A percentile compares a stretch with the other conserved stretches of the same genome.
Conservation (phyloP, 2,797 vertebrate genomes). For the Trichosurus vulpecula region DNA sequence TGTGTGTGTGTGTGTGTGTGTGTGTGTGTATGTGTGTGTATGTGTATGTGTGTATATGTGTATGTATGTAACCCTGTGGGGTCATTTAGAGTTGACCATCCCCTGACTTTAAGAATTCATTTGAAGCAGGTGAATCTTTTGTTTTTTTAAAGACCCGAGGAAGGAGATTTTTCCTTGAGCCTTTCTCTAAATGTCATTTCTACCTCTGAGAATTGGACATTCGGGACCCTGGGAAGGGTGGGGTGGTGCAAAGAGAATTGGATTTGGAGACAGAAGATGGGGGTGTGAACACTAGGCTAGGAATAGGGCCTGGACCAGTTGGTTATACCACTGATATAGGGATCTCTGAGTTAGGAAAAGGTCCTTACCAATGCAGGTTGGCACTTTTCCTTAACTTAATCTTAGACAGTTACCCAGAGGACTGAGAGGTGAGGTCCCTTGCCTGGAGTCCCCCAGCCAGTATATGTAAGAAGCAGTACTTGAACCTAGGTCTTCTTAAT, state of each 20-base stretch:
- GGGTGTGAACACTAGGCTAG: not conserved
- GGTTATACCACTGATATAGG: not conserved
- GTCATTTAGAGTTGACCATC: not conserved
- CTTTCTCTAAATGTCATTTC: not conserved
- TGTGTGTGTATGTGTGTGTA: not conserved
- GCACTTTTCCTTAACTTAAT: not conserved
- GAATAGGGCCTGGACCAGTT: not conserved
- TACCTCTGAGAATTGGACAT: not conserved
- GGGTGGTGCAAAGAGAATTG: not conserved
- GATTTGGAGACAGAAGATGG: not conserved
- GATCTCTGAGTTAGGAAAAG: not conserved
- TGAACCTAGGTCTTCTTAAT: not conserved
- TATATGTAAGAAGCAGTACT: not conserved
- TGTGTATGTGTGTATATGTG: not conserved
- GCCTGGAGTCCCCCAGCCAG: not conserved
- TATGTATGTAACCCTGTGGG: not conserved
- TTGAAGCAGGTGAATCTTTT: not conserved
- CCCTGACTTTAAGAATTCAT: not conserved
- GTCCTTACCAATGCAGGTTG: not conserved
- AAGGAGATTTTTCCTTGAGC: not conserved
- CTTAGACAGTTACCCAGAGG: not conserved
- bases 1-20: no score
- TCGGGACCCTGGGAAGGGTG: not conserved
- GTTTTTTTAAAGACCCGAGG: no score
- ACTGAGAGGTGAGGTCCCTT: not conserved